Conservation (phyloP, 1,140 invertebrate species). For the Sminthurides bifidus region DNA sequence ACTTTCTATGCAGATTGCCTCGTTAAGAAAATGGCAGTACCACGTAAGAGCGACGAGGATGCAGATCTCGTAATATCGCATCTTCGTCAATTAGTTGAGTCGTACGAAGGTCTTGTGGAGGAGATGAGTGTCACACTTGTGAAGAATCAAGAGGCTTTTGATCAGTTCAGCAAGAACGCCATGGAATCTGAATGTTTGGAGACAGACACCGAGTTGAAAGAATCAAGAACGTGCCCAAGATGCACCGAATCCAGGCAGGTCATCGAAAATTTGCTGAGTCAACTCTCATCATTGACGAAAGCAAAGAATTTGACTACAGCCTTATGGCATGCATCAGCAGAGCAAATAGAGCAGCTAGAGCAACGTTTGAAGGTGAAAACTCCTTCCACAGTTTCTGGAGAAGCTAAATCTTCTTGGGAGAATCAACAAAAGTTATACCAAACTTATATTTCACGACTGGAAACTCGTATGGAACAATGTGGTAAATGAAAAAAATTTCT, state of each 20-base stretch:
- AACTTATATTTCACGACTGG: conserved; percentile 1
- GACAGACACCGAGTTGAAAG: background rate
- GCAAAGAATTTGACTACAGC: background rate
- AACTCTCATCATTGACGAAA: background rate
- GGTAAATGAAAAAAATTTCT: conserved; percentile 10
- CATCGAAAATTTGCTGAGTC: conserved; percentile 10
- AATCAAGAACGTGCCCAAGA: background rate
- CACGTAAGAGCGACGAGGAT: background rate
- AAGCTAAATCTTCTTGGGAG: background rate
- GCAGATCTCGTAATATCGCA: background rate
- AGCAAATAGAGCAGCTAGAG: conserved; percentile 12
- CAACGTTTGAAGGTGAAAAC: background rate
- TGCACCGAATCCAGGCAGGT: background rate
- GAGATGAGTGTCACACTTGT: conserved; percentile 8
- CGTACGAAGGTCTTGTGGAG: conserved; percentile 1
- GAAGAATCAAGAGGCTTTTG: conserved; percentile 6
- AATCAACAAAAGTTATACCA: conserved; percentile 9
- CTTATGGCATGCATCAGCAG: conserved; percentile 4
- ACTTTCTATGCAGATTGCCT: too few species aligned
- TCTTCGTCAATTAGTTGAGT: background rate
- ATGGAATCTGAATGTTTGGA: background rate
- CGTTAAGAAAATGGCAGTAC: too few species aligned
- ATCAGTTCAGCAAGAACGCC: background rate
- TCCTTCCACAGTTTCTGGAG: background rate
- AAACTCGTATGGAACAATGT: conserved; percentile 4